Evolutionary conservation across 2,113 vertebrate genomes (phyloP).

Genomic region (Nyctibius bracteatus): DNA sequence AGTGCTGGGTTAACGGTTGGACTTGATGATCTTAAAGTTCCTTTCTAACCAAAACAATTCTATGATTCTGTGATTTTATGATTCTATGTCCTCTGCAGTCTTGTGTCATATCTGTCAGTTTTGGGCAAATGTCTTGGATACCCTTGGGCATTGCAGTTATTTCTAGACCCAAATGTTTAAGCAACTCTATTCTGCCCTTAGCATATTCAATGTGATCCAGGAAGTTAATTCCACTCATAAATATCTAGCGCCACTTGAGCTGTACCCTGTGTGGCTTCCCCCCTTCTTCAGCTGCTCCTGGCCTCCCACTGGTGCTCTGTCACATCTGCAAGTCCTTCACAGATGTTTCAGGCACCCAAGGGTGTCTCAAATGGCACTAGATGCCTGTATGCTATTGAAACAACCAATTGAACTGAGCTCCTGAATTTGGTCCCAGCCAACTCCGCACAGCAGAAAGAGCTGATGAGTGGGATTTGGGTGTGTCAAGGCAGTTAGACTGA

Average conservation of each 20-base stretch:
- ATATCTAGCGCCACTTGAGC: neutral
- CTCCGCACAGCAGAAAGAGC: neutral
- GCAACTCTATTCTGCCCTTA: neutral
- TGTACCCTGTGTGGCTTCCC: neutral
- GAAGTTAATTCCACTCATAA: neutral
- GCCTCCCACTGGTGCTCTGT: neutral
- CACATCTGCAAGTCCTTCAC: neutral
- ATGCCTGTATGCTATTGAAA: neutral
- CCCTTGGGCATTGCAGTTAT: neutral
- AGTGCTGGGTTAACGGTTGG: no score
- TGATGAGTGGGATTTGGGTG: neutral
- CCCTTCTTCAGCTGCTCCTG: neutral
- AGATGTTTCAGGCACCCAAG: neutral
- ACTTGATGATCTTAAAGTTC: no score
- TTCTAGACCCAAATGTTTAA: neutral
- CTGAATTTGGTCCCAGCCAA: neutral
- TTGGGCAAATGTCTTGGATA: neutral
- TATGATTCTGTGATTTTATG: no score
- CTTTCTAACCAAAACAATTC: no score
- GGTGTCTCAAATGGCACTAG: neutral
- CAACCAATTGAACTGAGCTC: neutral
- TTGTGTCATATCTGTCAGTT: neutral
- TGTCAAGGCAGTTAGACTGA: neutral
- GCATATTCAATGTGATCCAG: neutral
- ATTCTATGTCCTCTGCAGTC: neutral